Base-by-base conservation (phyloP, 1,140 invertebrate species). In the Pseudomyrmex gracilis region DNA sequence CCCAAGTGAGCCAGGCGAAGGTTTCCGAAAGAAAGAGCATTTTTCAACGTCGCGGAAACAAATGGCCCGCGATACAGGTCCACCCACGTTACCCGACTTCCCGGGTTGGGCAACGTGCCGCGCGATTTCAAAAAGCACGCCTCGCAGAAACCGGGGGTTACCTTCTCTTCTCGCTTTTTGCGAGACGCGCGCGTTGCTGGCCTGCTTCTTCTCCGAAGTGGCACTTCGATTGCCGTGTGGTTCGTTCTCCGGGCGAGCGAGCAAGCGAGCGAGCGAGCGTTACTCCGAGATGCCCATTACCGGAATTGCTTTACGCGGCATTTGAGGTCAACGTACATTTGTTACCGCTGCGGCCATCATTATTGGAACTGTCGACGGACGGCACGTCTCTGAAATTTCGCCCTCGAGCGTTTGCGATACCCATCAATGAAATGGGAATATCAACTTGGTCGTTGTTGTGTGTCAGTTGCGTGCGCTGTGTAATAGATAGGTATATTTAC, bases 41-140 rank as follows among this genome's bases (percentile, higher is more conserved):
- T 89, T 85, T 88, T 90, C 89, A 88, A 89, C 84, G 89, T 90
- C 89, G 57, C 34, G 86, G 58, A 87, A 90, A 90, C 73, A 88
- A 90, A 89, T 89, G 89, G 85, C 51, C 49, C 78, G 82, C 78
- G 84, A 89, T 87, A 85, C 83, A 70, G 68, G 85, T 64, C 68
- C 83, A 60, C 66, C 85, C 76, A 67, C 61, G 60, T 55, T 45
- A 22, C 15, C 13, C 45, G 51, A 22, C 9, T 17, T 34, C 7
- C 61, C 63, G 8, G 4, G 51, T 55, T 51, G 64, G 45, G 12
- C 9, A 51, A 58, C n/a, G 60, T 8, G 73, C 73, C 66, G 66
- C 13, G 67, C 66, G 49, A 84, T 60, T 60, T 71, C 73, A 68
- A 86, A 80, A 73, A 86, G 67, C 83, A 53, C 73, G 34, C 64